Base-by-base conservation (phyloP, 2,888 invertebrate species). In the Parnassius smintheus region DNA sequence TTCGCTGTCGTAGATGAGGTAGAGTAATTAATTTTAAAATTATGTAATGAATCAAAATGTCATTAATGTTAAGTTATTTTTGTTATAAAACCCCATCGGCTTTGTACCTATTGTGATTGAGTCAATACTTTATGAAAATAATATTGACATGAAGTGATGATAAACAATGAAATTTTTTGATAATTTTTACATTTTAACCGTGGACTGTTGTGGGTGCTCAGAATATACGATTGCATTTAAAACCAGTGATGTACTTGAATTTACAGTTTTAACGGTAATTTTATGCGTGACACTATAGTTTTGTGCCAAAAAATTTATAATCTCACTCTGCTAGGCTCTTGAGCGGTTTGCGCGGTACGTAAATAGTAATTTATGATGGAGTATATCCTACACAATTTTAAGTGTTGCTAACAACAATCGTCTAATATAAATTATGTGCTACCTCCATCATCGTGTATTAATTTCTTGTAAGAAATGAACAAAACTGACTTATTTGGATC, bases 401-500 rank as follows among this genome's bases (percentile, higher is more conserved):
- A 1, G 35, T 35, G 35, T 35, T 35, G 35, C 35, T 7, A 4
- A 35, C 35, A 35, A 35, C 35, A 35, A 35, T 7, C 7, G 35
- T 35, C 35, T 35, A 35, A 35, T 7, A 7, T 7, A 35, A 35
- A 35, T 35, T 35, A 7, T 35, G 35, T 35, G 4, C 35, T 35
- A 35, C 35, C 35, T 35, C 35, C 35, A 35, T 35, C 35, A 35
- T 35, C 35, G 35, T 7, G 35, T 7, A 35, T 4, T 35, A 35
- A 35, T 35, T 35, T 35, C 35, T 7, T 35, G 35, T 35, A 35
- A 35, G 35, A 35, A 7, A 35, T 35, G 7, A 35, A 35, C 35
- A 53, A 50, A 48, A 22, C 10, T 59, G 35, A 54, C 22, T 25
- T 64, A 73, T 75, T 68, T 13, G 71, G 73, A 72, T 71, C 25